Conservation (phyloP, 1,140 invertebrate species). For the Lysiphlebus fabarum region DNA sequence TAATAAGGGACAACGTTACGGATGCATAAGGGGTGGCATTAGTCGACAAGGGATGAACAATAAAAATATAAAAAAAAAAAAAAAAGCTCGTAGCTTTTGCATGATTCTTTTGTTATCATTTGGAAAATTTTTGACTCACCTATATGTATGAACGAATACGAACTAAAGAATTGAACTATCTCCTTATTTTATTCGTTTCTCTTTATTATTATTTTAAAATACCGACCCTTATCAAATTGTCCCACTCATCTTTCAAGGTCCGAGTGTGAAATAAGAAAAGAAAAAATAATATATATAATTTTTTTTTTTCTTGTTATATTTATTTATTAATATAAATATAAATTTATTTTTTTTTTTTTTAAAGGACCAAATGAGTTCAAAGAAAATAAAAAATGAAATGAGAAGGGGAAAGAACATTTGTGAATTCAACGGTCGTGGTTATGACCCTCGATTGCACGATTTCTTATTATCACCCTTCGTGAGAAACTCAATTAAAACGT, state of each 20-base stretch:
- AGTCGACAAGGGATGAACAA: slow-evolving; percentile 40
- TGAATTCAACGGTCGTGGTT: slow-evolving; percentile 8
- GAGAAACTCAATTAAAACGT: slow-evolving; percentile 29
- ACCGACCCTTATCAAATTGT: slow-evolving; percentile 4
- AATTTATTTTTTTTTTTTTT: slow-evolving; percentile 8
- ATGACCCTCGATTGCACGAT: slow-evolving; percentile 22
- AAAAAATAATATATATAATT: background rate
- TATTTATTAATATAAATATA: background rate
- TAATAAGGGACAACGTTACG: slow-evolving; percentile 25
- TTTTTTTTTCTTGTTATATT: slow-evolving; percentile 1
- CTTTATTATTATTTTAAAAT: slow-evolving; percentile 10
- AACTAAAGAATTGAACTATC: background rate
- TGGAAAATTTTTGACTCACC: slow-evolving; percentile 19
- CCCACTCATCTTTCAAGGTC: background rate
- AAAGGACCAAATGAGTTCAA: background rate
- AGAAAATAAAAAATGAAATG: background rate
- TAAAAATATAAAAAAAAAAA: slow-evolving; percentile 10
- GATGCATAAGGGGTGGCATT: slow-evolving; percentile 51
- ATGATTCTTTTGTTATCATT: slow-evolving; percentile 25
- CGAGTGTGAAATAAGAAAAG: background rate
- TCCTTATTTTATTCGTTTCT: slow-evolving; percentile 1
- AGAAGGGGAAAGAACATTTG: background rate
- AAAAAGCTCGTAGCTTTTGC: slow-evolving; percentile 16
- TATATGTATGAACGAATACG: slow-evolving; percentile 8
- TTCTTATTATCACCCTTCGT: slow-evolving; percentile 21